Percentiles rank a stretch among this genome's conserved stretches.
phyloP scores from a whole-genome alignment of 2,113 vertebrate genomes.

The Rousettus leschenaultii region DNA sequence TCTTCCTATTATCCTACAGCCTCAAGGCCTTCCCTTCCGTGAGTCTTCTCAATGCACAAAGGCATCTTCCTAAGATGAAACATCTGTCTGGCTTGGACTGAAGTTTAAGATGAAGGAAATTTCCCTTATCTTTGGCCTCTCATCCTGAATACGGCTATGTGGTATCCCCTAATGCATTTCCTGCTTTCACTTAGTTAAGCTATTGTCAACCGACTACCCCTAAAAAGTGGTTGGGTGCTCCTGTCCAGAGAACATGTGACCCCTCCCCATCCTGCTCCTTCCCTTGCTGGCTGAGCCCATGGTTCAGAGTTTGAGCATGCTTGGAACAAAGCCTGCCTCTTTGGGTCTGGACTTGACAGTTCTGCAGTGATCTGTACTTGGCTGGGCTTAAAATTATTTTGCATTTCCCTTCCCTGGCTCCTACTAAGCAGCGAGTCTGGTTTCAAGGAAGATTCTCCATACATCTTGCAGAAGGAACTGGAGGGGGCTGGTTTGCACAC shows the following conservation, averaged over 20 bases:
- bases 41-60: background rate
- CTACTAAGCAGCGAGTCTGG: background rate
- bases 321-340: background rate
- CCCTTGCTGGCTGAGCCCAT: background rate
- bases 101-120: background rate
- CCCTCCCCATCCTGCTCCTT: background rate
- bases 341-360: background rate
- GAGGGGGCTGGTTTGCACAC: background rate
- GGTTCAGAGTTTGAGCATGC: background rate
- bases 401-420: background rate
- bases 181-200: background rate
- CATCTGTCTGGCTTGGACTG: background rate
- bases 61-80: background rate
- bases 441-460: background rate
- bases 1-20: background rate
- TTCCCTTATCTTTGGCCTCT: background rate
- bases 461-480: background rate
- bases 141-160: background rate
- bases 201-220: background rate
- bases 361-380: background rate
- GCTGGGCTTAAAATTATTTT: background rate
- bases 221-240: background rate
- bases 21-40: background rate
- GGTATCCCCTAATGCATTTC: fast-evolving
- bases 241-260: background rate